A percentile compares a stretch with the other conserved stretches of the same genome.
These are phyloP conservation scores for Dasyornis broadbenti DNA, from an alignment of 2,113 vertebrate genomes.

Conservation along the genomic window DNA sequence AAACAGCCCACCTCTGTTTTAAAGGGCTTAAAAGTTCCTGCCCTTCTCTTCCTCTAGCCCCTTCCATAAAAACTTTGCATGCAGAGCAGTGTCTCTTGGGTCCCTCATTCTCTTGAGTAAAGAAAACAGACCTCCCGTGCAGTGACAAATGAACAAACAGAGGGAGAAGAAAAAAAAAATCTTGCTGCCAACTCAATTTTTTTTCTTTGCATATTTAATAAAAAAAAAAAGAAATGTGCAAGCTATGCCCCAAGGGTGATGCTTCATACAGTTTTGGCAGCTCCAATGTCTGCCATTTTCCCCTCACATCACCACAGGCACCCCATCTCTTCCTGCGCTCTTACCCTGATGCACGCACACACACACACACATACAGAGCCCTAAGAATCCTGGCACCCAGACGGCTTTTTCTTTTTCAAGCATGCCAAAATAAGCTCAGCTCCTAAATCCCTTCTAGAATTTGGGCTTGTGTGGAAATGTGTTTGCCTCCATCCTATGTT, in stretches of 20 bases:
- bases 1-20: conserved; percentile 4
- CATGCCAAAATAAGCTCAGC: conserved; percentile 52
- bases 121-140: conserved; percentile 57
- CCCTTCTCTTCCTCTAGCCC: background rate
- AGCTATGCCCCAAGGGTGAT: background rate
- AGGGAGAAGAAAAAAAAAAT: background rate
- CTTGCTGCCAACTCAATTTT: background rate
- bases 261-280: background rate
- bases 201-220: background rate
- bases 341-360: background rate
- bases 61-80: conserved; percentile 27
- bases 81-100: conserved; percentile 32
- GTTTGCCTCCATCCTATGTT: conserved; percentile 39
- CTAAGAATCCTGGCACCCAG: conserved; percentile 28
- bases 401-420: conserved; percentile 6
- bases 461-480: conserved; percentile 45
- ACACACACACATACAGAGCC: background rate
- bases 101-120: conserved; percentile 57
- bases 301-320: background rate
- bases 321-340: background rate
- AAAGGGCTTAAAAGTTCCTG: conserved; percentile 15
- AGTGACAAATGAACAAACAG: conserved; percentile 37
- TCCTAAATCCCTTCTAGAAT: conserved; percentile 53
- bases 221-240: background rate
- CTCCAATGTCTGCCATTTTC: background rate